Evolutionary conservation across 2,797 vertebrate genomes (phyloP).

Genomic region (Dromococcyx pavoninus): DNA sequence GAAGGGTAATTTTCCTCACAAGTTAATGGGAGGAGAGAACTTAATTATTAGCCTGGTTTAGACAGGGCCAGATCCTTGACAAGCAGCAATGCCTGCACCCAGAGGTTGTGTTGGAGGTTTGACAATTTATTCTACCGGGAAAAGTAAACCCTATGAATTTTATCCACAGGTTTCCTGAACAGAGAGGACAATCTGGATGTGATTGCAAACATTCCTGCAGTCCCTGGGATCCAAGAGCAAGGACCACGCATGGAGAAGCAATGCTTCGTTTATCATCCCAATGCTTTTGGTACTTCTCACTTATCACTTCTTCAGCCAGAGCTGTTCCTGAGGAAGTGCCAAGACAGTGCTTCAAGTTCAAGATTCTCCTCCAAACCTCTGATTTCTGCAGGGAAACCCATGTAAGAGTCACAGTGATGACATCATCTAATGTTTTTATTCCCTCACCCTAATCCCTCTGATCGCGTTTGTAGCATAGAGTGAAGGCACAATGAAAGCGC

Average conservation of each 20-base stretch:
- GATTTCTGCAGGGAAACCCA: neutral
- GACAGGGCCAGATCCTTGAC: neutral
- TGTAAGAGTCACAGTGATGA: neutral
- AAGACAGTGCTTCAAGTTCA: neutral
- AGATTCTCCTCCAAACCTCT: neutral
- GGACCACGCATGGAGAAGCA: neutral
- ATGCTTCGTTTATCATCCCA: neutral
- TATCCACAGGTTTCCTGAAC: neutral
- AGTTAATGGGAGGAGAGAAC: neutral
- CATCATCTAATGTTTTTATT: neutral
- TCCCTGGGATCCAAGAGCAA: neutral
- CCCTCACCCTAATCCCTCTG: neutral
- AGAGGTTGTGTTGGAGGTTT: neutral
- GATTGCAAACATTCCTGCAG: neutral
- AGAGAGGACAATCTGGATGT: neutral
- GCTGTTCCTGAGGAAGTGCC: neutral
- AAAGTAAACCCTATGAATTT: neutral
- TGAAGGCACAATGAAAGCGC: neutral
- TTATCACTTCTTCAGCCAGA: neutral
- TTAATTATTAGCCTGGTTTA: slow-evolving; percentile 10
- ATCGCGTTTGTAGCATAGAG: neutral
- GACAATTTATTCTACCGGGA: neutral
- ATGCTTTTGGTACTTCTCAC: neutral
- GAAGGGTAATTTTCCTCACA: slow-evolving; percentile 30
- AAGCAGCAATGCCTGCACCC: neutral